Conservation (phyloP, 2,888 invertebrate genomes). For the Drosophila helvetica region DNA sequence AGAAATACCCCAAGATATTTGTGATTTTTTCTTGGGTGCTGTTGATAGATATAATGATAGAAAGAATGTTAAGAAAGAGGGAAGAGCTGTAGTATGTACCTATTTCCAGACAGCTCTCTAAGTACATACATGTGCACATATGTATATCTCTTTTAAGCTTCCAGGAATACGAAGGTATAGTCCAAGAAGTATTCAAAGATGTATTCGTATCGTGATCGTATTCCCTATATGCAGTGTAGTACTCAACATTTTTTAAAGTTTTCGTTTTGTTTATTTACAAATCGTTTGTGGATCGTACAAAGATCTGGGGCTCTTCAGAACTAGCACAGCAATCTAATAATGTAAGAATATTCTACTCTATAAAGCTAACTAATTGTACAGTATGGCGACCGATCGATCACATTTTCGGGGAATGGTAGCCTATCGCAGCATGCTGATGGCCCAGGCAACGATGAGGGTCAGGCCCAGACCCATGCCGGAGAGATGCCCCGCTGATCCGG, state of each 20-base stretch:
- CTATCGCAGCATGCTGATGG: constrained; percentile 37
- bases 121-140: too few relatives aligned
- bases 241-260: neutral
- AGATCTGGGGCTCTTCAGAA: neutral
- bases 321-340: constrained; percentile 28
- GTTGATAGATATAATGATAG: too few relatives aligned
- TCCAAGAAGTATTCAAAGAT: too few relatives aligned
- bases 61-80: too few relatives aligned
- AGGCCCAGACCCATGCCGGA: constrained; percentile 58
- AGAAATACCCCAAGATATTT: too few relatives aligned
- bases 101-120: too few relatives aligned
- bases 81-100: too few relatives aligned
- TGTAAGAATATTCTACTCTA: constrained; percentile 43
- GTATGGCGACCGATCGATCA: constrained; percentile 2
- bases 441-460: constrained; percentile 58
- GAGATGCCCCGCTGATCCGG: constrained; percentile 51
- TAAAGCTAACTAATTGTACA: constrained; percentile 54
- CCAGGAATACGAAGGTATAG: too few relatives aligned
- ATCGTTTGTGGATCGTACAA: constrained; percentile 22
- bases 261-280: constrained; percentile 46
- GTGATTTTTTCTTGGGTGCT: too few relatives aligned
- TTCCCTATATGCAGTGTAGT: too few relatives aligned
- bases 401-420: constrained; percentile 14
- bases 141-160: too few relatives aligned
- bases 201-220: too few relatives aligned